A percentile compares a stretch with the other conserved stretches of the same genome.
Conservation (phyloP, 2,797 vertebrate species). For the Thaleichthys pacificus region DNA sequence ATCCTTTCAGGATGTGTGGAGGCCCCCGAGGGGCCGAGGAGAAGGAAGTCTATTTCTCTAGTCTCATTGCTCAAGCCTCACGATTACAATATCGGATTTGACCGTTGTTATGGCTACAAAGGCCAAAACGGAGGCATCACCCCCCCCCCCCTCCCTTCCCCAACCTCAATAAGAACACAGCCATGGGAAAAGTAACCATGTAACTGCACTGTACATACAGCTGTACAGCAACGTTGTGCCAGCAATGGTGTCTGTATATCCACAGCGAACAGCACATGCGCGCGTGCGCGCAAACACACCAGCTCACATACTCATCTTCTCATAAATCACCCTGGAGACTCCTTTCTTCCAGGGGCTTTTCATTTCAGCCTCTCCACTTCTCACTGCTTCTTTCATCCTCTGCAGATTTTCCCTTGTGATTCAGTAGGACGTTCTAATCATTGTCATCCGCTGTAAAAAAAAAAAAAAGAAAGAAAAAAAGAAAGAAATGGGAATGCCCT, state of each 20-base stretch:
- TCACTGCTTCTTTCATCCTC: not conserved
- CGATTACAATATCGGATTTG: no score
- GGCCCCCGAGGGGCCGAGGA: no score
- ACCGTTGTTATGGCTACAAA: constrained; percentile 43
- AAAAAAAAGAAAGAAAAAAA: no score
- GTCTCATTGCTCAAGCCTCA: no score
- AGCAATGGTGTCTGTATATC: not conserved
- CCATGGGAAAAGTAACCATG: constrained; percentile 74
- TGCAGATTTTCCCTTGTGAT: constrained; percentile 23
- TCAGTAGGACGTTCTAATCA: constrained; percentile 15
- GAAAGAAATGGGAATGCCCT: not conserved
- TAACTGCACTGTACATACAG: constrained; percentile 32
- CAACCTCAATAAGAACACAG: constrained; percentile 34
- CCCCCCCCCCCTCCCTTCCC: constrained; percentile 4
- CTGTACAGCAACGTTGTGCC: constrained; percentile 9
- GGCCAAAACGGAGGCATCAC: constrained; percentile 29
- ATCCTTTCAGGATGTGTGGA: no score
- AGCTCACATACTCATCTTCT: not conserved
- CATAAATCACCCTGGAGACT: constrained; percentile 29
- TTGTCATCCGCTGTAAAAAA: constrained; percentile 18
- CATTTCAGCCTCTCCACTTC: constrained; percentile 24
- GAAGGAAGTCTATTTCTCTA: no score
- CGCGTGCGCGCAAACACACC: constrained; percentile 16
- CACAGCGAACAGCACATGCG: constrained; percentile 22
- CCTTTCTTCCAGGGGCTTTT: constrained; percentile 33